Evolutionary conservation across 1,140 invertebrate genomes (phyloP).

Genomic region (Heliconius hermathena): DNA sequence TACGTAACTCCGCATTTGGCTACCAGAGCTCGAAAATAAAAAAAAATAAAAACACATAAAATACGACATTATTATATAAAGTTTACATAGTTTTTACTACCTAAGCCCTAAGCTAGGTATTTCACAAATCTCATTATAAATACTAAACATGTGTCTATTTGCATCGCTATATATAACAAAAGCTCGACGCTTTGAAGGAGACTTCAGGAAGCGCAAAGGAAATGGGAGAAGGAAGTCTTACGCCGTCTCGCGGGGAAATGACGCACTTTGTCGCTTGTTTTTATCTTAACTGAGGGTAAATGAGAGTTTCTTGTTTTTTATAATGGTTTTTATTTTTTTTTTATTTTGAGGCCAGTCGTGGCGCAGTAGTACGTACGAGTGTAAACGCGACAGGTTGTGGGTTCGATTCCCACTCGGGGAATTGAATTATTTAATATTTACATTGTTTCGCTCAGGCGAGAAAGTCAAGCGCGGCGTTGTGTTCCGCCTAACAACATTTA

Average conservation of each 20-base stretch:
- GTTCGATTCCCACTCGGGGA: no score
- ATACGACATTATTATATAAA: no score
- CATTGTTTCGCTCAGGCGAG: no score
- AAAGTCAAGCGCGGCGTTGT: no score
- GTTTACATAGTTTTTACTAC: no score
- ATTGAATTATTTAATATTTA: no score
- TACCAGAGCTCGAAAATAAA: no score
- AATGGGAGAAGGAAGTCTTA: slow-evolving; percentile 35
- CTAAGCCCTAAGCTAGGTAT: background rate
- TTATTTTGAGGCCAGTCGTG: background rate
- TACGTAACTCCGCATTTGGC: no score
- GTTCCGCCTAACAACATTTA: no score
- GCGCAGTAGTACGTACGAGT: no score
- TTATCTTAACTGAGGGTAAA: slow-evolving; percentile 12
- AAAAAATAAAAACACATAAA: no score
- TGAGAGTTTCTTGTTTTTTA: background rate
- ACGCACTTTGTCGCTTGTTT: slow-evolving; percentile 34
- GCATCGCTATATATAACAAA: background rate
- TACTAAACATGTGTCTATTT: slow-evolving; percentile 11
- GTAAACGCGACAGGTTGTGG: no score
- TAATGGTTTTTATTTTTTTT: background rate
- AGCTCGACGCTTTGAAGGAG: slow-evolving; percentile 33
- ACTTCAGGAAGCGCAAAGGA: slow-evolving; percentile 34
- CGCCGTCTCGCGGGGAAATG: slow-evolving; percentile 36
- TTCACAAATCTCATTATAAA: background rate